Conservation (phyloP, 2,888 invertebrate genomes). For the Acanthacorydalis orientalis region DNA sequence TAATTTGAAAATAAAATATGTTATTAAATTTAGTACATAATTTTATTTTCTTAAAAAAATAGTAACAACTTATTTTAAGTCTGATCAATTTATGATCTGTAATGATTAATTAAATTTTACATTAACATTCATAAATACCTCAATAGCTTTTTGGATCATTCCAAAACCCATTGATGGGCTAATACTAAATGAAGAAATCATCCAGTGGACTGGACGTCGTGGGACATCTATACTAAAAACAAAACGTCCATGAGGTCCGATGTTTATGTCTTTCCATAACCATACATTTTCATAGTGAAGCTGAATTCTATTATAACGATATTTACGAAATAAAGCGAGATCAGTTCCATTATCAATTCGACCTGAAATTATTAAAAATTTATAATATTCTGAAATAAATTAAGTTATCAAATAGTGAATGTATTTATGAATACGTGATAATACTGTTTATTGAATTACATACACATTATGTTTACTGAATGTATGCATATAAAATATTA, state of each 20-base stretch:
- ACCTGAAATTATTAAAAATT: conserved; percentile 8
- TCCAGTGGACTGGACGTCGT: conserved; percentile 74
- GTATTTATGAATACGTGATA: too few relatives aligned
- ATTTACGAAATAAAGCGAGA: conserved; percentile 56
- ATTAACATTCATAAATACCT: conserved; percentile 28
- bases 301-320: conserved; percentile 74
- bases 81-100: too few relatives aligned
- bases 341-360: conserved; percentile 43
- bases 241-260: conserved; percentile 77
- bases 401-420: too few relatives aligned
- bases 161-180: conserved; percentile 77
- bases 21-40: too few relatives aligned
- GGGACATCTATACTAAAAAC: conserved; percentile 81
- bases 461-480: too few relatives aligned
- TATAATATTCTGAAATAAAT: too few relatives aligned
- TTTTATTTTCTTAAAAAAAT: too few relatives aligned
- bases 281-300: conserved; percentile 89
- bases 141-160: conserved; percentile 62
- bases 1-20: too few relatives aligned
- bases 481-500: too few relatives aligned
- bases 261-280: conserved; percentile 89
- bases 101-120: too few relatives aligned
- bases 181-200: conserved; percentile 82
- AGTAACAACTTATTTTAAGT: too few relatives aligned
- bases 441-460: too few relatives aligned